Conservation (phyloP, 2,888 invertebrate genomes). For the Dasypolia templi region DNA sequence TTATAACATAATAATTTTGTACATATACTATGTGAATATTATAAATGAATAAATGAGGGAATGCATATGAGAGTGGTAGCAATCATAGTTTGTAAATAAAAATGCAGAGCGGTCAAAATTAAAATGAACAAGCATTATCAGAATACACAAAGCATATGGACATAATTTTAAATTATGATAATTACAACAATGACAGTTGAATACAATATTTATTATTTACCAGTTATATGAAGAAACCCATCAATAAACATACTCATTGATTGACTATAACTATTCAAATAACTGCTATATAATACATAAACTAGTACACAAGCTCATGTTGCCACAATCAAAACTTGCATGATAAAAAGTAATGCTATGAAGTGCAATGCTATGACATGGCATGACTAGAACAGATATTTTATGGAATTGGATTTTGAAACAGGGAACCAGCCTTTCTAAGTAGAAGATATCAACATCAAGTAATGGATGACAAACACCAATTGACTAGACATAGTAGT, state of each 20-base stretch:
- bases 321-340: slow-evolving; percentile 70
- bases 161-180: slow-evolving; percentile 48
- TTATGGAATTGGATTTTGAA: slow-evolving; percentile 59
- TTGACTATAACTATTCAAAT: slow-evolving; percentile 50
- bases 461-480: slow-evolving; percentile 68
- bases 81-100: slow-evolving; percentile 82
- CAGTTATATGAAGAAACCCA: slow-evolving; percentile 55
- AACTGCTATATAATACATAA: slow-evolving; percentile 59
- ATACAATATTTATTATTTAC: slow-evolving; percentile 49
- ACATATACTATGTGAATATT: slow-evolving; percentile 29
- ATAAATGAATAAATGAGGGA: slow-evolving; percentile 62
- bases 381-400: slow-evolving; percentile 63
- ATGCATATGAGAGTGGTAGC: slow-evolving; percentile 70
- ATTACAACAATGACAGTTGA: slow-evolving; percentile 34
- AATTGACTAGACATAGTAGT: slow-evolving; percentile 67
- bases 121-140: slow-evolving; percentile 75
- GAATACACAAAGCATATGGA: slow-evolving; percentile 63
- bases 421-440: slow-evolving; percentile 64
- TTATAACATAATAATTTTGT: slow-evolving; percentile 37
- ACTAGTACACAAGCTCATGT: slow-evolving; percentile 61
- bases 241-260: slow-evolving; percentile 22
- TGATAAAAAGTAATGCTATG: slow-evolving; percentile 65
- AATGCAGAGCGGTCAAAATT: slow-evolving; percentile 87
- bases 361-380: slow-evolving; percentile 62
- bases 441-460: slow-evolving; percentile 70